phyloP scores from a whole-genome alignment of 2,113 vertebrate species.

The Bambusicola thoracicus region DNA sequence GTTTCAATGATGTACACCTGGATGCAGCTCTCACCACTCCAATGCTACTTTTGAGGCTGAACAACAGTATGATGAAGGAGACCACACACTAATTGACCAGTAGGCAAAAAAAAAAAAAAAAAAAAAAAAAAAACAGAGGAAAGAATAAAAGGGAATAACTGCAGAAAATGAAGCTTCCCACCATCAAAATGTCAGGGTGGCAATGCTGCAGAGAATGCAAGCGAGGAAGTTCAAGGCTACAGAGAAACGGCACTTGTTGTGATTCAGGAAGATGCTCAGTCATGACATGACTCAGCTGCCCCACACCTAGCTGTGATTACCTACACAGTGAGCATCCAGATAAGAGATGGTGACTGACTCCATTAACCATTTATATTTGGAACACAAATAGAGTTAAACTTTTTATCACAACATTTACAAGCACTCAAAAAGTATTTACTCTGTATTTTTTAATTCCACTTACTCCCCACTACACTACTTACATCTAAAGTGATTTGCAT shows the following conservation, averaged over 20 bases:
- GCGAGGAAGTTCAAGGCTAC: neutral
- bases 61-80: neutral
- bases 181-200: neutral
- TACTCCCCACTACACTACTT: neutral
- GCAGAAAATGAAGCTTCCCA: neutral
- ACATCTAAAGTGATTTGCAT: accelerated
- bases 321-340: neutral
- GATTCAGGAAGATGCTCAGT: neutral
- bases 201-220: neutral
- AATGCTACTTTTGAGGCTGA: neutral
- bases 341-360: neutral
- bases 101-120: neutral
- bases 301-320: neutral
- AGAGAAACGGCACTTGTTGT: neutral
- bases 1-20: neutral
- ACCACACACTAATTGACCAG: neutral
- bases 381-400: neutral
- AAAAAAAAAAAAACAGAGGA: neutral
- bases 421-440: neutral
- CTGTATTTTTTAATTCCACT: neutral
- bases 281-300: neutral
- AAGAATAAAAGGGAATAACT: neutral
- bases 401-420: neutral
- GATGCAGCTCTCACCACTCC: neutral
- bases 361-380: neutral